Evolutionary conservation across 1,140 invertebrate species (phyloP), one percentile per base, ranked within the genome.

Genomic region (Bathynomus jamesi): DNA sequence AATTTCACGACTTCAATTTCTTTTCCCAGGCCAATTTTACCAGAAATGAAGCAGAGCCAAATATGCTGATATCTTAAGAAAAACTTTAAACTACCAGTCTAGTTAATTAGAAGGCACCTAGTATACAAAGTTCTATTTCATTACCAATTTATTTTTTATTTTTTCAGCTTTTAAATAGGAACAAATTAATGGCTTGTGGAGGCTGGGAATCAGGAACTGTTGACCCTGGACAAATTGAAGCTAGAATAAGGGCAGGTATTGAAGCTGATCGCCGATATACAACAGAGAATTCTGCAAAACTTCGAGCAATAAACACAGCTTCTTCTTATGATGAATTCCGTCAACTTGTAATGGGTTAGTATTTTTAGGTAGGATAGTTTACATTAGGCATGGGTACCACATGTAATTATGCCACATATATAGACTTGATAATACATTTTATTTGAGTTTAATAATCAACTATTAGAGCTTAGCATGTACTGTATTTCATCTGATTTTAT

Each of bases 251-350:
- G 28, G 71, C 69, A 27, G 75, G 75, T 31, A 29, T 76, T 25
- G 75, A 76, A 64, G 72, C 75, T 13, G 75, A 76, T 62, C 60
- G 75, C 10, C 71, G 70, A 8, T 73, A 72, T 21, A 64, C 72
- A 60, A 61, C 68, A 61, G 75, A 76, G 66, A 76, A 76, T 65
- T 65, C 71, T 61, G 75, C 75, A 21, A 76, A 76, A 53, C 64
- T 76, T 0, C 65, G 72, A 24, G 75, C 71, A n/a, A 73, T 76
- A 53, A 67, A 76, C 29, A 68, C 75, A 24, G 69, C 75, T 17
- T 67, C 75, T 46, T 70, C 71, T 10, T 76, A 76, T 61, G 75
- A 76, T 65, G 75, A 76, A 32, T 76, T 76, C 29, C 40, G 75
- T 25, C 75, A 76, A 64, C 53, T 76, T 67, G 71, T 76, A 53